Evolutionary conservation across 2,113 vertebrate species (phyloP).

Genomic region (Centropus unirufus): DNA sequence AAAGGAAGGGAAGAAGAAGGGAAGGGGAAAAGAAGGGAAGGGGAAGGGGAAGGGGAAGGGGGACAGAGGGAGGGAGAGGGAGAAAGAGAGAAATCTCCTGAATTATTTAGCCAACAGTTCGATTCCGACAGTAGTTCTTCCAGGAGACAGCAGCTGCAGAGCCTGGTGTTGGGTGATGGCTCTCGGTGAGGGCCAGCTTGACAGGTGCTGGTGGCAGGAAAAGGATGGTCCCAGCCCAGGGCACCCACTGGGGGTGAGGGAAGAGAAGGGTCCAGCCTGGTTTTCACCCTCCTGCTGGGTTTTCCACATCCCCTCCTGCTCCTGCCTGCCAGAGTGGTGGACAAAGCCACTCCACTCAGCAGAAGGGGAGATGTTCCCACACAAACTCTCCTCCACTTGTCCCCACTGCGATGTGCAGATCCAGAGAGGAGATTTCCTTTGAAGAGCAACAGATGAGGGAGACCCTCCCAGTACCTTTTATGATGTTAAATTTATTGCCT

Average conservation of each 20-base stretch:
- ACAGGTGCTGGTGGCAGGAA: not conserved
- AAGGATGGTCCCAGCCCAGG: not conserved
- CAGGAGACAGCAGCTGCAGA: slow-evolving; percentile 22
- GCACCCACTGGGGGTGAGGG: not conserved
- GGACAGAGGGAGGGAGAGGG: too few species aligned
- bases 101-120: slow-evolving; percentile 66
- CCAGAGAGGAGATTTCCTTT: not conserved
- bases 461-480: slow-evolving; percentile 54
- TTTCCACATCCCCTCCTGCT: not conserved
- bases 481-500: slow-evolving; percentile 60
- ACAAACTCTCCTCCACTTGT: rapidly evolving
- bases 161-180: not conserved
- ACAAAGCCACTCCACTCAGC: not conserved
- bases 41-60: too few species aligned
- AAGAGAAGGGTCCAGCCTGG: not conserved
- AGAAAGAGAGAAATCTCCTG: not conserved
- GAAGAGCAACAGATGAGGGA: slow-evolving; percentile 55
- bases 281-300: not conserved
- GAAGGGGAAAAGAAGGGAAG: too few species aligned
- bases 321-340: rapidly evolving
- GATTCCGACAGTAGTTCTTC: slow-evolving; percentile 16
- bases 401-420: rapidly evolving
- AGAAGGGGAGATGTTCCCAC: not conserved
- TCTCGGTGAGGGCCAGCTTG: not conserved
- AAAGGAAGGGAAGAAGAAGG: too few species aligned